Evolutionary conservation across 2,888 invertebrate species (phyloP).

Genomic region (Lochmaea capreae): DNA sequence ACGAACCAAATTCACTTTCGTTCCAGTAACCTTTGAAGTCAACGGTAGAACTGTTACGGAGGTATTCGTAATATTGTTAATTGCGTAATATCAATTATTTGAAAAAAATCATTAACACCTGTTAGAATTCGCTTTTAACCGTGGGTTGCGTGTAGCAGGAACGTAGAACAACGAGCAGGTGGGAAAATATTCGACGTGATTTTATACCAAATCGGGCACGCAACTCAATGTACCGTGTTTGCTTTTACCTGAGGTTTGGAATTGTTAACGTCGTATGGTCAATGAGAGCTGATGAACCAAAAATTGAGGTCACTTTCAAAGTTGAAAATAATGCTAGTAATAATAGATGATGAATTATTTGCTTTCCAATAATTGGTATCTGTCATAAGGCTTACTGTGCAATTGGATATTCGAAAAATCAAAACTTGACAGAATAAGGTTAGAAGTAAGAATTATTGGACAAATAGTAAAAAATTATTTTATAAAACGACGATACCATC

Average conservation of each 20-base stretch:
- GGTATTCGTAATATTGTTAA: constrained; percentile 23
- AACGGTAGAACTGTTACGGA: not conserved
- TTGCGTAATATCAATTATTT: constrained; percentile 44
- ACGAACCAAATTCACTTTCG: constrained; percentile 45
- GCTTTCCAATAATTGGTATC: too few relatives aligned
- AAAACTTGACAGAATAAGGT: too few relatives aligned
- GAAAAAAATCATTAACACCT: constrained; percentile 59
- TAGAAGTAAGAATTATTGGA: too few relatives aligned
- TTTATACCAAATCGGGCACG: constrained; percentile 39
- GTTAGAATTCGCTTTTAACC: constrained; percentile 64
- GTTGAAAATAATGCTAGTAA: not conserved
- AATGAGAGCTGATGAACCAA: not conserved
- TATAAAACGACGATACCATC: too few relatives aligned
- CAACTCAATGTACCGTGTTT: constrained; percentile 38
- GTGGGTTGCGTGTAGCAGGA: constrained; percentile 57
- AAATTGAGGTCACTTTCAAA: not conserved
- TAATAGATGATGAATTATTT: too few relatives aligned
- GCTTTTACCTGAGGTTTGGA: constrained; percentile 48
- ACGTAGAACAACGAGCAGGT: constrained; percentile 50
- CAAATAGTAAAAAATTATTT: too few relatives aligned
- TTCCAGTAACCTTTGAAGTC: constrained; percentile 29
- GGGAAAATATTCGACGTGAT: constrained; percentile 24
- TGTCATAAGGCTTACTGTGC: too few relatives aligned
- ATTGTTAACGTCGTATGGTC: constrained; percentile 38
- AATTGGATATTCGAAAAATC: too few relatives aligned